Percentiles rank a stretch among this genome's conserved stretches.
Conservation (phyloP, 2,888 invertebrate genomes). For the Torymus tubicola region DNA sequence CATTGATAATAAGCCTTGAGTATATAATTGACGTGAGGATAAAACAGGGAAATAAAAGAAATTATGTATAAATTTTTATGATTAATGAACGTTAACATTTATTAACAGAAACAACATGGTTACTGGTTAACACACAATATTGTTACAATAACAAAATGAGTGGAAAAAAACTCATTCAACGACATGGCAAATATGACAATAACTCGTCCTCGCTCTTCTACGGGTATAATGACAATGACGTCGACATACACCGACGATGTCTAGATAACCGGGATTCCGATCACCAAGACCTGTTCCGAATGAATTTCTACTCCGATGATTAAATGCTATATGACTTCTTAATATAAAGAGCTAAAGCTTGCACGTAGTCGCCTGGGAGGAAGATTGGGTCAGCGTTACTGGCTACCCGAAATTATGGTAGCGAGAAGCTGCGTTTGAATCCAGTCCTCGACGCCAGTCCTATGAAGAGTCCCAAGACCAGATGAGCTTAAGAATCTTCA, state of each 20-base stretch:
- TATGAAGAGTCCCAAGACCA: too few relatives aligned
- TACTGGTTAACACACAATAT: conserved; percentile 12
- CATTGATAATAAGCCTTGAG: too few relatives aligned
- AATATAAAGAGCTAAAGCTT: too few relatives aligned
- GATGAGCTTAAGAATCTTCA: too few relatives aligned
- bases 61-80: not conserved
- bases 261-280: not conserved
- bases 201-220: not conserved
- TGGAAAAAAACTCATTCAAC: not conserved
- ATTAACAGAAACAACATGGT: conserved; percentile 48
- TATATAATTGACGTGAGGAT: too few relatives aligned
- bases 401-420: not conserved
- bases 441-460: too few relatives aligned
- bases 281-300: too few relatives aligned
- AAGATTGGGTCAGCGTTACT: conserved; percentile 4
- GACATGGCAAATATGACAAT: not conserved
- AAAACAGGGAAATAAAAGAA: not conserved
- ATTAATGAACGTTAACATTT: conserved; percentile 46
- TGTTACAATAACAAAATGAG: conserved; percentile 24
- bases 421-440: conserved; percentile 8
- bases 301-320: too few relatives aligned
- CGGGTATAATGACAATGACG: conserved; percentile 4
- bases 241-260: not conserved
- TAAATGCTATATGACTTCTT: too few relatives aligned
- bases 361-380: not conserved